These are phyloP conservation scores for Agelas oroides DNA, from an alignment of 37 sponge, comb jelly and placozoan genomes.

Conservation along the genomic window DNA sequence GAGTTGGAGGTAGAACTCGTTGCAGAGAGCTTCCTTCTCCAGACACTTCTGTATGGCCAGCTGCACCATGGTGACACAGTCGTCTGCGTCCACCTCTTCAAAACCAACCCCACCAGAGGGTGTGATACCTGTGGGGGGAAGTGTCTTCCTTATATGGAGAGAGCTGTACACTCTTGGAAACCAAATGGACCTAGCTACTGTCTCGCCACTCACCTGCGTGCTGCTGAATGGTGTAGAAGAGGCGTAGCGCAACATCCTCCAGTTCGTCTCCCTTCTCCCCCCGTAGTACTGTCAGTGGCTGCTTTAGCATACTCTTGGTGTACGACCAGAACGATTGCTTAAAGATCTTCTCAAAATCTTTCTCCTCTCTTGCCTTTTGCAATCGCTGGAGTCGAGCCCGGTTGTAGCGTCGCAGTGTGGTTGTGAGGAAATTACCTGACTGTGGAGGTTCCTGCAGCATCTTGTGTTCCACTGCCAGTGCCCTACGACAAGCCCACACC, in stretches of 20 bases:
- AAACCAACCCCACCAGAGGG: conserved; percentile 69
- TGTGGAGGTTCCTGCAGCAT: conserved; percentile 88
- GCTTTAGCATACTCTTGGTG: conserved; percentile 84
- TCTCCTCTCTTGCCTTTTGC: conserved; percentile 70
- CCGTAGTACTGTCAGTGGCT: conserved; percentile 77
- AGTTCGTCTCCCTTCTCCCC: conserved; percentile 82
- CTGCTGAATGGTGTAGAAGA: conserved; percentile 84
- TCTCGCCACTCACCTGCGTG: conserved; percentile 15
- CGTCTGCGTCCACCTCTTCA: conserved; percentile 71
- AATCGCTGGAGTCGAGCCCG: conserved; percentile 73
- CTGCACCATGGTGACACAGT: conserved; percentile 83
- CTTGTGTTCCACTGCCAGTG: conserved; percentile 86
- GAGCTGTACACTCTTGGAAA: neutral
- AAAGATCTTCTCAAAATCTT: conserved; percentile 94
- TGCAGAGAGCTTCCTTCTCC: conserved; percentile 93
- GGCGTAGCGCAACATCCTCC: conserved; percentile 78
- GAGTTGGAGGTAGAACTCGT: conserved; percentile 94
- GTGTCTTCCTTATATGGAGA: neutral
- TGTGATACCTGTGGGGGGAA: conserved; percentile 62
- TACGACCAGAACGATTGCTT: conserved; percentile 96
- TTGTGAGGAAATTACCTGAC: conserved; percentile 87
- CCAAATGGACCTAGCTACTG: too few relatives aligned
- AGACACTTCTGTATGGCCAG: conserved; percentile 89
- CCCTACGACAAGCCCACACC: conserved; percentile 67
- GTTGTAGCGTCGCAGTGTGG: conserved; percentile 88